phyloP scores from a whole-genome alignment of 1,140 invertebrate species.

The Trichoplusia ni region DNA sequence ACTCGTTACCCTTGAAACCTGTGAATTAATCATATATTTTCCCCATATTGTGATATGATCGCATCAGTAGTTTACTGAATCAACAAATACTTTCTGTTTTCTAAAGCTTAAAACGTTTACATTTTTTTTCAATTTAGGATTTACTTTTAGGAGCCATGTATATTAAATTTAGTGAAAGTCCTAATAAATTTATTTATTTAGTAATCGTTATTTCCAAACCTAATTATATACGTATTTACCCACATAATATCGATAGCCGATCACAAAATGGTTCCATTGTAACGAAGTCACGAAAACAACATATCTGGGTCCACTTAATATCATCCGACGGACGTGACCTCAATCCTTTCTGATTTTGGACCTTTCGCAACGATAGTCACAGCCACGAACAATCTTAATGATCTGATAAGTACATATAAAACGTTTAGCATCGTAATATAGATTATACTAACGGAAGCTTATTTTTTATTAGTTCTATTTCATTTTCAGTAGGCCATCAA shows the following conservation, averaged over 20 bases:
- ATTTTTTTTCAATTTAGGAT: too few species aligned
- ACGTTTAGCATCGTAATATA: constrained; percentile 38
- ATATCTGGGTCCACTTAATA: constrained; percentile 68
- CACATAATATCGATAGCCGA: constrained; percentile 1
- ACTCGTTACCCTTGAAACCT: constrained; percentile 1
- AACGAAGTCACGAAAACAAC: constrained; percentile 71
- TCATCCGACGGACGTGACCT: constrained; percentile 73
- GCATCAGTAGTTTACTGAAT: background rate
- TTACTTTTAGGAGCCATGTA: too few species aligned
- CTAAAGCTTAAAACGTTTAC: too few species aligned
- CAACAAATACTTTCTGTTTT: too few species aligned
- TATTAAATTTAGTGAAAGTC: too few species aligned
- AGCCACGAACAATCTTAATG: constrained; percentile 9
- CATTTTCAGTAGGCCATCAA: background rate
- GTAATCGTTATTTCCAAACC: too few species aligned
- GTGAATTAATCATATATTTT: background rate
- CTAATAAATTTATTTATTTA: too few species aligned
- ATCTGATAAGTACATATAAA: constrained; percentile 39
- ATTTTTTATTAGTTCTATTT: background rate
- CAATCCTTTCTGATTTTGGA: constrained; percentile 64
- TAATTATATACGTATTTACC: background rate
- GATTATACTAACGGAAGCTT: constrained; percentile 18
- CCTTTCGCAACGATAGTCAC: constrained; percentile 37
- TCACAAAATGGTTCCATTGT: constrained; percentile 13
- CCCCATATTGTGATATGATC: background rate